These are phyloP conservation scores for Zapus hudsonius DNA, from an alignment of 2,113 vertebrate species.

Conservation along the genomic window DNA sequence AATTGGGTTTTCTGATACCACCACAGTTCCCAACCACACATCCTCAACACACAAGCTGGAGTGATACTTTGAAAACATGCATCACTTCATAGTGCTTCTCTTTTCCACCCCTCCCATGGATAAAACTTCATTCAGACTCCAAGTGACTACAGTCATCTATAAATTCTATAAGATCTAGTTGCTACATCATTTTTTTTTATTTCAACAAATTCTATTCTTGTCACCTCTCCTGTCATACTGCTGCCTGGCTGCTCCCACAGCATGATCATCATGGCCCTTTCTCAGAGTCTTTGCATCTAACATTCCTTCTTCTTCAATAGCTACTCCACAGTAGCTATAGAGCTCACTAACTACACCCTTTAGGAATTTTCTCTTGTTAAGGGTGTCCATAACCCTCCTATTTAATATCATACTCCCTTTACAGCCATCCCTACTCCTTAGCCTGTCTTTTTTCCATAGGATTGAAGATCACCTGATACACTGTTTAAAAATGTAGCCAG, in stretches of 20 bases:
- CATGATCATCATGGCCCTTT: background rate
- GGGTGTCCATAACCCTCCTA: background rate
- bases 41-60: background rate
- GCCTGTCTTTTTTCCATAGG: background rate
- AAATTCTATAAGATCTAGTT: background rate
- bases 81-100: background rate
- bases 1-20: background rate
- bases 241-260: background rate
- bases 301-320: background rate
- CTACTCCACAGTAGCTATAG: background rate
- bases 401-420: background rate
- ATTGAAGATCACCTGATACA: background rate
- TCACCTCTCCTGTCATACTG: background rate
- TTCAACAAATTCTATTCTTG: background rate
- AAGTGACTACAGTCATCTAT: background rate
- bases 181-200: background rate
- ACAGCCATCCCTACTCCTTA: background rate
- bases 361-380: background rate
- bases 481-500: background rate
- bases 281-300: background rate
- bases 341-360: background rate
- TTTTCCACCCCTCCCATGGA: background rate
- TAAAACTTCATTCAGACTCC: background rate
- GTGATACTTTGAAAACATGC: background rate
- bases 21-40: background rate